These are phyloP conservation scores for Apeltes quadracus DNA, from an alignment of 2,113 vertebrate species.

Conservation along the genomic window DNA sequence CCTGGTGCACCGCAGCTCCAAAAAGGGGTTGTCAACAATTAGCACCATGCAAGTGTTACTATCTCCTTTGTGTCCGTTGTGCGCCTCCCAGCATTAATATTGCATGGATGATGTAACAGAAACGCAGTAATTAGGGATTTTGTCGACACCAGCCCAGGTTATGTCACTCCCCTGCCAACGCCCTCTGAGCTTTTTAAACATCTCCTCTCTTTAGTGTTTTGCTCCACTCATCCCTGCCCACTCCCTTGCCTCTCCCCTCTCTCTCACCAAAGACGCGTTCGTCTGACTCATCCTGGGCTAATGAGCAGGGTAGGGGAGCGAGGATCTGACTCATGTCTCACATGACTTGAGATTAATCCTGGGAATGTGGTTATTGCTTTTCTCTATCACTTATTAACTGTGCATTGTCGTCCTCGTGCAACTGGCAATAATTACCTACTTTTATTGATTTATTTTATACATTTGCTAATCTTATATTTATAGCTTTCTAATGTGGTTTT, in stretches of 20 bases:
- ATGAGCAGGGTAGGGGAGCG: conserved; percentile 48
- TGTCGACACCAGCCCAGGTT: conserved; percentile 22
- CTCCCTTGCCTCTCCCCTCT: conserved; percentile 24
- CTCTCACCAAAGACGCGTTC: conserved; percentile 47
- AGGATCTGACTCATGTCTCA: conserved; percentile 69
- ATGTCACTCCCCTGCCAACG: conserved; percentile 23
- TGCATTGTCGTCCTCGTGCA: conserved; percentile 1
- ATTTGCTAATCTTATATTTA: conserved; percentile 10
- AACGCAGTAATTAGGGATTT: conserved; percentile 38
- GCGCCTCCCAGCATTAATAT: conserved; percentile 40
- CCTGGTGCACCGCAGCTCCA: conserved; percentile 20
- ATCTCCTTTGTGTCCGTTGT: conserved; percentile 22
- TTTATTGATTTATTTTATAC: conserved; percentile 13
- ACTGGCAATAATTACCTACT: conserved; percentile 26
- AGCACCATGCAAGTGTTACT: conserved; percentile 23
- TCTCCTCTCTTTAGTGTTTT: conserved; percentile 11
- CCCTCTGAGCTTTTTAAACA: conserved; percentile 23
- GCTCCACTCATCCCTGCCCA: conserved; percentile 21
- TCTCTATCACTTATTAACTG: conserved; percentile 43
- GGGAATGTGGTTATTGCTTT: conserved; percentile 54
- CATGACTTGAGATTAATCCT: conserved; percentile 55
- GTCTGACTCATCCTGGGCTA: conserved; percentile 70
- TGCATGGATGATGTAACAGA: conserved; percentile 48
- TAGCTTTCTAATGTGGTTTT: conserved; percentile 15
- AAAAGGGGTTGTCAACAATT: conserved; percentile 60